Evolutionary conservation across 2,113 vertebrate genomes (phyloP).

Genomic region (Scopus umbretta): DNA sequence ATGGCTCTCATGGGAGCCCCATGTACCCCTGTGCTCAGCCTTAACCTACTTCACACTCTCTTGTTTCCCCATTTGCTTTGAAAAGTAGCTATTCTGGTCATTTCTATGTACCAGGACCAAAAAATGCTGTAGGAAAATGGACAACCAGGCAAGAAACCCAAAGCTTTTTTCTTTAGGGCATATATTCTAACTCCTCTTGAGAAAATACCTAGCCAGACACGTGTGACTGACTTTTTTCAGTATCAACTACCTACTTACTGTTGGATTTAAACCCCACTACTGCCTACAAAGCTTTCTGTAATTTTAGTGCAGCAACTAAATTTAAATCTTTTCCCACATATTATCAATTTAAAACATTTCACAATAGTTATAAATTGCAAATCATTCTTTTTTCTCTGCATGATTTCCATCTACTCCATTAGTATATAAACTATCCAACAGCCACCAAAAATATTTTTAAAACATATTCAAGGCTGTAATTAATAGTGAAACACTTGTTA

Average conservation of each 20-base stretch:
- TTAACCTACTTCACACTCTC: not conserved
- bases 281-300: not conserved
- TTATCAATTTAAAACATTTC: not conserved
- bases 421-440: not conserved
- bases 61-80: not conserved
- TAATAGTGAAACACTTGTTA: not conserved
- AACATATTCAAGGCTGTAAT: not conserved
- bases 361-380: not conserved
- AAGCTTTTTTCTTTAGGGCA: not conserved
- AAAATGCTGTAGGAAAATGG: not conserved
- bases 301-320: not conserved
- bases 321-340: not conserved
- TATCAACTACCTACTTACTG: not conserved
- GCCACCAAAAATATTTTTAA: slow-evolving; percentile 5
- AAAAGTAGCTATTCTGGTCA: not conserved
- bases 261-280: not conserved
- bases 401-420: not conserved
- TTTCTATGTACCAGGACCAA: not conserved
- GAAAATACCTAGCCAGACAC: not conserved
- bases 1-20: not conserved
- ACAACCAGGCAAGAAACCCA: not conserved
- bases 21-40: not conserved
- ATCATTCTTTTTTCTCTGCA: not conserved
- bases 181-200: not conserved
- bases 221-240: not conserved